A percentile compares a stretch with the other conserved stretches of the same genome.
These are phyloP conservation scores for Cataglyphis albicans DNA, from an alignment of 2,888 invertebrate genomes.

Conservation along the genomic window DNA sequence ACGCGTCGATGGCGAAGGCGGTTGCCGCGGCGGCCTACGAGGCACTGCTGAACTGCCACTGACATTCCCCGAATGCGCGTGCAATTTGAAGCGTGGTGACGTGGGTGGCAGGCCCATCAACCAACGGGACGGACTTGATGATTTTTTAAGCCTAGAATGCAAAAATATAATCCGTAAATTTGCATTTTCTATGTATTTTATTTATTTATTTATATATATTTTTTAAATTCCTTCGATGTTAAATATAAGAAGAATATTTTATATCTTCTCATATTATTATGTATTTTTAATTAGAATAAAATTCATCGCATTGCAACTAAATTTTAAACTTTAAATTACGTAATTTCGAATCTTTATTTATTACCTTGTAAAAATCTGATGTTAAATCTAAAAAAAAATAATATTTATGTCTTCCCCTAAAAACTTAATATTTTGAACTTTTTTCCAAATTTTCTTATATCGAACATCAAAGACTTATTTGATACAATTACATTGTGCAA, in stretches of 20 bases:
- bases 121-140: constrained; percentile 89
- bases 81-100: constrained; percentile 81
- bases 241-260: background rate
- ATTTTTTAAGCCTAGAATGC: constrained; percentile 89
- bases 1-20: constrained; percentile 83
- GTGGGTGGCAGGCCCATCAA: constrained; percentile 87
- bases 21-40: constrained; percentile 85
- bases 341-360: constrained; percentile 3
- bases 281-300: constrained; percentile 1
- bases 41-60: constrained; percentile 81
- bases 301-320: background rate
- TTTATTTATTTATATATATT: background rate
- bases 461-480: background rate
- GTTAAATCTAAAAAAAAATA: background rate
- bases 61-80: constrained; percentile 78
- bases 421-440: background rate
- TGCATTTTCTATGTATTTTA: background rate
- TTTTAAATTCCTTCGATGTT: constrained; percentile 3
- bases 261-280: background rate
- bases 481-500: constrained; percentile 4
- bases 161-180: background rate
- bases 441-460: background rate
- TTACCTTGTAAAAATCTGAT: background rate
- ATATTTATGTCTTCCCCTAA: background rate
- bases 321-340: background rate